phyloP scores from a whole-genome alignment of 2,797 vertebrate genomes.

The Rhabdophis nuchalis region DNA sequence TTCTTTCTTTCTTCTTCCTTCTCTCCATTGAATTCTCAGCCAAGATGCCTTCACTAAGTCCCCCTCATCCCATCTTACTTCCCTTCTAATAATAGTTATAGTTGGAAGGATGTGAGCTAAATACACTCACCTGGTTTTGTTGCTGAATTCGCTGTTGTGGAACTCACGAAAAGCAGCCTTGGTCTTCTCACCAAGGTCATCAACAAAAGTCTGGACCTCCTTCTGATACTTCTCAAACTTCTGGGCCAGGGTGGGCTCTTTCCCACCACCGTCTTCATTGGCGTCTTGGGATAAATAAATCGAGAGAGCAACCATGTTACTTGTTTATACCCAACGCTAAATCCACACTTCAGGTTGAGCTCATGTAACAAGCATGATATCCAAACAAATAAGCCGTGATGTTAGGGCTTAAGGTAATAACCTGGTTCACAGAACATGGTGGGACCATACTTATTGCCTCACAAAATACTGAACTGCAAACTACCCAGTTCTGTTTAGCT shows the following conservation, averaged over 20 bases:
- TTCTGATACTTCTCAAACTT: slow-evolving; percentile 8
- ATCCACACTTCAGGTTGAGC: not conserved
- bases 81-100: not conserved
- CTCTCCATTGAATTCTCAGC: not conserved
- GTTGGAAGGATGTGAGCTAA: not conserved
- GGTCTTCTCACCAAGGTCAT: slow-evolving; percentile 40
- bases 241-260: slow-evolving; percentile 50
- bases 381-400: not conserved
- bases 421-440: not conserved
- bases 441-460: not conserved
- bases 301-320: not conserved
- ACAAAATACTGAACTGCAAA: not conserved
- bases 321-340: not conserved
- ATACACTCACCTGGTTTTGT: slow-evolving; percentile 56
- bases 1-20: not conserved
- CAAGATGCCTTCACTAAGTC: not conserved
- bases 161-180: not conserved
- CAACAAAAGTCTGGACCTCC: slow-evolving; percentile 27
- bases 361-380: not conserved
- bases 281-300: not conserved
- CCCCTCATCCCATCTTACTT: not conserved
- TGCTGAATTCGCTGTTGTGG: slow-evolving; percentile 40
- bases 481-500: not conserved
- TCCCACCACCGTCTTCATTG: not conserved
- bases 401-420: not conserved